These are phyloP conservation scores for Pipistrellus nathusii DNA, from an alignment of 2,797 vertebrate genomes.

Conservation along the genomic window DNA sequence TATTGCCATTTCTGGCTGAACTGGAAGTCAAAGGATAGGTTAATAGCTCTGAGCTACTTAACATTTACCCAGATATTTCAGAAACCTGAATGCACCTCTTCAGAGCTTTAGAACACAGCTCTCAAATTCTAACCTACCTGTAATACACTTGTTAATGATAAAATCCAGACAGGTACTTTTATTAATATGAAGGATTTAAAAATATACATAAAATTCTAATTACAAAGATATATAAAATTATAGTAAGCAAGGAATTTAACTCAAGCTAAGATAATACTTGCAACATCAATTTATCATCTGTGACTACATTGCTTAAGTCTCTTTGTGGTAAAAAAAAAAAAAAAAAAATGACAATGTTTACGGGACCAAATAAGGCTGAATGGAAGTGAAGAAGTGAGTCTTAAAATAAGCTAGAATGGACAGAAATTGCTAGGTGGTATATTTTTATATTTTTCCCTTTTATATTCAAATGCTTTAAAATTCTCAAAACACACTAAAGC, in stretches of 20 bases:
- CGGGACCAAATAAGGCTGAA: conserved; percentile 37
- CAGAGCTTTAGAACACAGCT: conserved; percentile 23
- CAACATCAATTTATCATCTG: conserved; percentile 57
- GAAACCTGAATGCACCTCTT: conserved; percentile 46
- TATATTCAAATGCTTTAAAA: conserved; percentile 51
- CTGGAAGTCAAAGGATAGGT: conserved; percentile 16
- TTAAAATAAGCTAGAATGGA: conserved; percentile 44
- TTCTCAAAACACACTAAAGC: conserved; percentile 19
- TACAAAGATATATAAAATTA: conserved; percentile 44
- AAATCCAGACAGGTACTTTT: conserved; percentile 20
- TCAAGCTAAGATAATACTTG: neutral
- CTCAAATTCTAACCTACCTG: conserved; percentile 24
- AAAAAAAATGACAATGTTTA: neutral
- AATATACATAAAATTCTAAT: conserved; percentile 47
- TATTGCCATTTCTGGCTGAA: neutral
- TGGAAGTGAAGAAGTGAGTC: neutral
- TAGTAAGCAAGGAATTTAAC: conserved; percentile 50
- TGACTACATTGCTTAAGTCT: neutral
- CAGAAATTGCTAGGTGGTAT: neutral
- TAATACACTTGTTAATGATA: conserved; percentile 31
- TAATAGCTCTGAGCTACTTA: conserved; percentile 29
- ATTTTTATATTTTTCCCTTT: conserved; percentile 49
- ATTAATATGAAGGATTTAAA: neutral
- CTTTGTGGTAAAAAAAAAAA: neutral
- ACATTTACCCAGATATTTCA: neutral